A percentile compares a stretch with the other conserved stretches of the same genome.
Conservation (phyloP, 2,888 invertebrate genomes). For the Belgica antarctica region DNA sequence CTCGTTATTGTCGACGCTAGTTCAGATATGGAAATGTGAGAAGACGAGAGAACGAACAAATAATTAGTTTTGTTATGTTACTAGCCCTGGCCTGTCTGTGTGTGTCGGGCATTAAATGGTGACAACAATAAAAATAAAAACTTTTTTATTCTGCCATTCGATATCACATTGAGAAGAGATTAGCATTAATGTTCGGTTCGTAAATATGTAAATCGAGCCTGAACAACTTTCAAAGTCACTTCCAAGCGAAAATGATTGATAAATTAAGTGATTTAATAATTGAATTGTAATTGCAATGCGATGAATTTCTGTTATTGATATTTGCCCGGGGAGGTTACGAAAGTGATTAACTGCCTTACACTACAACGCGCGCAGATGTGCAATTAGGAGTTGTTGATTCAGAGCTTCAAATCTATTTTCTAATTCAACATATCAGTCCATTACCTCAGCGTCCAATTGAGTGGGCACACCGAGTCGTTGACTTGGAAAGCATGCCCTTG, state of each 20-base stretch:
- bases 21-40: slow-evolving; percentile 26
- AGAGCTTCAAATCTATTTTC: too few species aligned
- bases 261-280: slow-evolving; percentile 26
- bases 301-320: too few species aligned
- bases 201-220: slow-evolving; percentile 15
- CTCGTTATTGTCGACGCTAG: slow-evolving; percentile 20
- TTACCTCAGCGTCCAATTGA: too few species aligned
- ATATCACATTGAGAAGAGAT: slow-evolving; percentile 25
- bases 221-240: neutral
- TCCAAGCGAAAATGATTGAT: slow-evolving; percentile 20
- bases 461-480: too few species aligned
- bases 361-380: too few species aligned
- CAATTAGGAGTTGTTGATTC: too few species aligned
- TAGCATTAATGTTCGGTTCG: slow-evolving; percentile 19
- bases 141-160: slow-evolving; percentile 18
- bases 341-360: too few species aligned
- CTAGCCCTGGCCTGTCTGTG: neutral
- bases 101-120: neutral
- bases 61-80: slow-evolving; percentile 32
- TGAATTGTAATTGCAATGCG: neutral
- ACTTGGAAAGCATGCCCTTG: too few species aligned
- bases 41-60: slow-evolving; percentile 15
- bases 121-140: slow-evolving; percentile 23
- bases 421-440: too few species aligned
- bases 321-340: too few species aligned